Evolutionary conservation across 2,797 vertebrate species (phyloP), one percentile per base, ranked within the genome.

Genomic region (Platyrinchus mystaceus): DNA sequence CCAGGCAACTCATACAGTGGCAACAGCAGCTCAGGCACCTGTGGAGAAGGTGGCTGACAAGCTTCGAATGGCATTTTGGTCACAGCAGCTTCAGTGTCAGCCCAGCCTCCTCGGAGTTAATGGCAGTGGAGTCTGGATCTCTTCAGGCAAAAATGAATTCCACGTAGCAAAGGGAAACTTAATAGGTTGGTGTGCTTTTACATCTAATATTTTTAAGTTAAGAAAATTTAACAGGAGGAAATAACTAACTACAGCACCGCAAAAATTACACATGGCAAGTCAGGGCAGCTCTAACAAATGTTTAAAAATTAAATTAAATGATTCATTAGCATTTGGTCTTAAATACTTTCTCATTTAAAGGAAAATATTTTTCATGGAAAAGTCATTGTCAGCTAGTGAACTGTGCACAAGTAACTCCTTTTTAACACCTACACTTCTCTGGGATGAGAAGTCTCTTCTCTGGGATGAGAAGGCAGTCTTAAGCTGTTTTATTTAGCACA

Each of bases 151-250:
- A 93, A 99, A 99, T 10, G 99, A 99, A 93, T 98, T 99, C 89
- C 99, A 99, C 32, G 98, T 99, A 77, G 99, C 99, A 70, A 99
- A 98, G 21, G 99, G 99, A 66, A 99, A 98, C 70, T 98, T 99
- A 20, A 63, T 99, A 73, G 99, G 99, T 99, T 91, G 60, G 98
- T 93, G n/a, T 43, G 37, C 34, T 64, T 90, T 83, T 77, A 44
- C 20, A 58, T 62, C 52, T 58, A 4, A 16, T 81, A n/a, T 53
- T 84, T 75, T 70, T 8, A 55, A 63, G 6, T 44, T 79, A 46
- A 63, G n/a, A 68, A 66, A 81, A 66, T 55, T 17, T 53, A 84
- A 43, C 22, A 81, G 44, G 36, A 63, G 44, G 67, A 81, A 77
- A 26, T 83, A 87, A 46, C 12, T 74, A 59, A 36, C 56, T 86